Evolutionary conservation across 2,888 invertebrate genomes (phyloP), one percentile per base, ranked within the genome.

Genomic region (Parnassius apollo): DNA sequence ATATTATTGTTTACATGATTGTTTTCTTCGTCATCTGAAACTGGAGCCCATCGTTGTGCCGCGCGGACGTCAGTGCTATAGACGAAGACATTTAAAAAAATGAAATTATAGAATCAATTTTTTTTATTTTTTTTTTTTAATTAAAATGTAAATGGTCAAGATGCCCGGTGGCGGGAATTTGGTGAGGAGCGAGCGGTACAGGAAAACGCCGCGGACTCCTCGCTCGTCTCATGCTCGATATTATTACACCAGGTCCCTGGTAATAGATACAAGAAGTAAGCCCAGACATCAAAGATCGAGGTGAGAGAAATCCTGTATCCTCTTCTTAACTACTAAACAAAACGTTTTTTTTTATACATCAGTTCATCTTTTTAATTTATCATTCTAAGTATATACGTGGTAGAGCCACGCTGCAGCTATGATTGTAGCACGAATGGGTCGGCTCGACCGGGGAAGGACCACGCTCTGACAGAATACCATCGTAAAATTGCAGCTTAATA

Each of bases 1-100:
- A 85, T 82, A 83, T 82, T 81, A 86, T 87, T 89, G 90, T 89
- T 88, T 86, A 85, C 84, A 75, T 75, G 77, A 79, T 82, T 86
- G 83, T 83, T 82, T 78, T 82, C 81, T 83, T 83, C 74, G 85
- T 82, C 85, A 85, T 76, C 73, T 77, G 82, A 81, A 83, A 76
- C 78, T 73, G 74, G 74, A 72, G 69, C 69, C 73, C 70, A 67
- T 68, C 72, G 70, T 67, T 69, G 64, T 63, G 65, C 65, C 66
- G 71, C 68, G 69, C 75, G 77, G 76, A 75, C 81, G 82, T 76
- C 80, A 83, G 76, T 81, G 62, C 65, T 63, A 69, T 61, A 58
- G 48, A 13, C 55, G 45, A 56, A 59, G 58, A 56, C 48, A 56
- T 56, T 59, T 62, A 49, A 45, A 62, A 62, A 62, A 57, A 62